phyloP scores from a whole-genome alignment of 2,113 vertebrate genomes.

The Cacatua alba region DNA sequence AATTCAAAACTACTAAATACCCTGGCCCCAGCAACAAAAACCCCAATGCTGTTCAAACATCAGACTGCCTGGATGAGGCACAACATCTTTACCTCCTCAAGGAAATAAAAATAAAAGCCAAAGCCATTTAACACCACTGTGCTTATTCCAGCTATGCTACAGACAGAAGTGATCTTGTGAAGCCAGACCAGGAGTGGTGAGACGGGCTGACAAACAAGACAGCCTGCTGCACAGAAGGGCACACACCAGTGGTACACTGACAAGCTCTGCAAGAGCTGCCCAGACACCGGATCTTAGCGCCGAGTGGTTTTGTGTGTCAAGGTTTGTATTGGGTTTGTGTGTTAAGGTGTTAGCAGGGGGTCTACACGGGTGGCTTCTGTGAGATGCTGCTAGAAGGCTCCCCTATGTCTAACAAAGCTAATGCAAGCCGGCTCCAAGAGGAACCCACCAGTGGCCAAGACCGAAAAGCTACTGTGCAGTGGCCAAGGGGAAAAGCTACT shows the following conservation, averaged over 20 bases:
- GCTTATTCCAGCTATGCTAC: background rate
- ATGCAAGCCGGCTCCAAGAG: background rate
- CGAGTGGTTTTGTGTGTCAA: background rate
- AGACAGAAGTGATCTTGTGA: background rate
- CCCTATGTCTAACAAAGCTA: background rate
- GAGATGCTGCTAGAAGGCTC: background rate
- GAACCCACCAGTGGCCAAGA: background rate
- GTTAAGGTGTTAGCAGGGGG: background rate
- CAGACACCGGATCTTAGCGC: background rate
- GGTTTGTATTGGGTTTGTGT: background rate
- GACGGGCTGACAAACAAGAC: rapidly evolving
- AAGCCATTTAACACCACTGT: background rate
- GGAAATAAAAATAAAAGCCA: background rate
- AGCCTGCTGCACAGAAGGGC: rapidly evolving
- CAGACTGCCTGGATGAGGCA: background rate
- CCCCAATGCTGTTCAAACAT: rapidly evolving
- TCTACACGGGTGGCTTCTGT: background rate
- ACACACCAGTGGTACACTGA: rapidly evolving
- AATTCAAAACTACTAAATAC: background rate
- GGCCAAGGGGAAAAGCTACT: background rate
- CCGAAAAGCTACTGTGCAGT: background rate
- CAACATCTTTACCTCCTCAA: background rate
- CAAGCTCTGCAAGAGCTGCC: background rate
- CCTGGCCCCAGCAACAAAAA: background rate
- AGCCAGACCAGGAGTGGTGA: rapidly evolving